A percentile compares a stretch with the other conserved stretches of the same genome.
Evolutionary conservation across 2,888 invertebrate genomes (phyloP).

Genomic region (Arenicola marina): DNA sequence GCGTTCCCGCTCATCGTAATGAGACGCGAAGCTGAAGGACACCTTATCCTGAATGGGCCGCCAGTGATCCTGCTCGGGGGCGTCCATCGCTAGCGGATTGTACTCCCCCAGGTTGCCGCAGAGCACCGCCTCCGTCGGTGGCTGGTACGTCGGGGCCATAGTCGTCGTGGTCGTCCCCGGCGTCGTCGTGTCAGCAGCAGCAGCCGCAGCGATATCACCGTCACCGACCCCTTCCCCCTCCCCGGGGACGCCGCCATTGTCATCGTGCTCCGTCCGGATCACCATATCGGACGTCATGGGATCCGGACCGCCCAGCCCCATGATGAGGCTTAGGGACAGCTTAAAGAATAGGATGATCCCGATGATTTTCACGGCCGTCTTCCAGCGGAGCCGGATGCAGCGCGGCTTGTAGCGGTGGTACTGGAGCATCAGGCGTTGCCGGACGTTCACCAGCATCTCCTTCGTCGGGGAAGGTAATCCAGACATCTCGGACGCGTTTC

Average conservation of each 20-base stretch:
- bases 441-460: no score
- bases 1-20: not conserved
- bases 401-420: not conserved
- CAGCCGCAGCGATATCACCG: no score
- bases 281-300: not conserved
- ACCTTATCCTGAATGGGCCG: not conserved
- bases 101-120: not conserved
- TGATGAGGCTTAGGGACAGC: not conserved
- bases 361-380: not conserved
- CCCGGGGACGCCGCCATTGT: not conserved
- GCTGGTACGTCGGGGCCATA: not conserved
- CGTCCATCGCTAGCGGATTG: not conserved
- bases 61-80: not conserved
- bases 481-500: no score
- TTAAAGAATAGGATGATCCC: conserved; percentile 1
- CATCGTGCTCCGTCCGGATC: not conserved
- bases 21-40: not conserved
- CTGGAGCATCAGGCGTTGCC: no score
- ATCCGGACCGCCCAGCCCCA: not conserved
- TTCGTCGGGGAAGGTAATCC: no score
- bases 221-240: no score
- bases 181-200: not conserved
- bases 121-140: not conserved
- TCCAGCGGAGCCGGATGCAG: not conserved
- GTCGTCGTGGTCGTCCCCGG: not conserved